Conservation (phyloP, 35 echinoderm and acorn worm species). For the Nesometra sesokonis region DNA sequence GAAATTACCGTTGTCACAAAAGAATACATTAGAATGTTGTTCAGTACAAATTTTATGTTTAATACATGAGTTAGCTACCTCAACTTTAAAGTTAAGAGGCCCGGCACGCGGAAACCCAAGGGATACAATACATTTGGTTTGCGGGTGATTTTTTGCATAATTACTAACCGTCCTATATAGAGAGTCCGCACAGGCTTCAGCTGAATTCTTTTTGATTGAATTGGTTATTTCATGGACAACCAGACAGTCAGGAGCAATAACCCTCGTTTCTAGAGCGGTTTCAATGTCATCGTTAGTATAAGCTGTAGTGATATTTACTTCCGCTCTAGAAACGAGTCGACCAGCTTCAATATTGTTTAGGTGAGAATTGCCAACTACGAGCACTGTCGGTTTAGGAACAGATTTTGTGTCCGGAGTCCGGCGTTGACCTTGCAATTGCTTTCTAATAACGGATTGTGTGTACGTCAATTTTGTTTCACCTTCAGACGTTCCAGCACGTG, state of each 20-base stretch:
- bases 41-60: background rate
- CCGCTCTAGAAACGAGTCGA: background rate
- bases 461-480: too few species aligned
- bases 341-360: background rate
- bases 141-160: background rate
- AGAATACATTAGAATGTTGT: background rate
- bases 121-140: background rate
- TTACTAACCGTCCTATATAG: background rate
- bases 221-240: conserved; percentile 20
- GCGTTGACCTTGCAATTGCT: too few species aligned
- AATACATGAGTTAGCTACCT: background rate
- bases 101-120: background rate
- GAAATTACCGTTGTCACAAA: conserved; percentile 13
- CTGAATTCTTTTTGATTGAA: background rate
- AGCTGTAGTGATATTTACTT: background rate
- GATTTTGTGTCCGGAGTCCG: too few species aligned
- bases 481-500: too few species aligned
- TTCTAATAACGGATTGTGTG: too few species aligned
- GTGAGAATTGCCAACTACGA: background rate
- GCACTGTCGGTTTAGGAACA: background rate
- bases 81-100: background rate
- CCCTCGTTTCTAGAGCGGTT: background rate
- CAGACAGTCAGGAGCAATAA: background rate
- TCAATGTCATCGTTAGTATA: background rate
- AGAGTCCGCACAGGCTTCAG: background rate